phyloP scores from a whole-genome alignment of 2,797 vertebrate genomes.

The Gymnoscopelus microlampas region DNA sequence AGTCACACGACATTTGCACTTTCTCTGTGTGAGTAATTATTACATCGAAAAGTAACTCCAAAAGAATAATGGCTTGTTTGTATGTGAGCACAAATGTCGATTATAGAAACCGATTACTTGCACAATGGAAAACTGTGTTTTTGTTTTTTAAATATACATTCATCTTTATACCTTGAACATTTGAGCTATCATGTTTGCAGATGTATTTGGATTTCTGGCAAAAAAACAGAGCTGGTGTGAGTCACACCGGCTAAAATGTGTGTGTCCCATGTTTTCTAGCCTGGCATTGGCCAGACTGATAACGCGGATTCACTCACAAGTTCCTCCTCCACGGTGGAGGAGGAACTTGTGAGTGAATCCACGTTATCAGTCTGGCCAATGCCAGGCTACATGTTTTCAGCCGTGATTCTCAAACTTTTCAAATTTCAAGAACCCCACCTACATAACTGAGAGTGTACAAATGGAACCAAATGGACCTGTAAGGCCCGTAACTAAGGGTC shows the following conservation, averaged over 20 bases:
- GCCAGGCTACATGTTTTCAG: too few relatives aligned
- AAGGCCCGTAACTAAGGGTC: too few relatives aligned
- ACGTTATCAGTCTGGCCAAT: too few relatives aligned
- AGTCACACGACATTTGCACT: constrained; percentile 43
- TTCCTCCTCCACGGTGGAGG: too few relatives aligned
- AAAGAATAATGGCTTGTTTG: constrained; percentile 42
- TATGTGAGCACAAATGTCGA: constrained; percentile 46
- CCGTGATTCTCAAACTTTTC: too few relatives aligned
- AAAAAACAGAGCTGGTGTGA: constrained; percentile 26
- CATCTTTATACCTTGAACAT: constrained; percentile 56
- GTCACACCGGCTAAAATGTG: constrained; percentile 26
- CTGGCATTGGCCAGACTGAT: too few relatives aligned
- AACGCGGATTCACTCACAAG: too few relatives aligned
- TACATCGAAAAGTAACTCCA: constrained; percentile 40
- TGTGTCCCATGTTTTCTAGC: background rate
- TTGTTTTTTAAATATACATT: constrained; percentile 65
- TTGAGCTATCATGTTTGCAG: constrained; percentile 49
- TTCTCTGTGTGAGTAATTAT: constrained; percentile 14
- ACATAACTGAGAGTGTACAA: too few relatives aligned
- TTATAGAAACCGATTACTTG: constrained; percentile 48
- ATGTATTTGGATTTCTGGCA: constrained; percentile 31
- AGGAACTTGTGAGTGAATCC: too few relatives aligned
- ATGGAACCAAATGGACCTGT: too few relatives aligned
- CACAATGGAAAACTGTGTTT: constrained; percentile 37
- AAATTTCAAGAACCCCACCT: too few relatives aligned